phyloP scores from a whole-genome alignment of 1,140 invertebrate species.

The Aleiodes sp. region DNA sequence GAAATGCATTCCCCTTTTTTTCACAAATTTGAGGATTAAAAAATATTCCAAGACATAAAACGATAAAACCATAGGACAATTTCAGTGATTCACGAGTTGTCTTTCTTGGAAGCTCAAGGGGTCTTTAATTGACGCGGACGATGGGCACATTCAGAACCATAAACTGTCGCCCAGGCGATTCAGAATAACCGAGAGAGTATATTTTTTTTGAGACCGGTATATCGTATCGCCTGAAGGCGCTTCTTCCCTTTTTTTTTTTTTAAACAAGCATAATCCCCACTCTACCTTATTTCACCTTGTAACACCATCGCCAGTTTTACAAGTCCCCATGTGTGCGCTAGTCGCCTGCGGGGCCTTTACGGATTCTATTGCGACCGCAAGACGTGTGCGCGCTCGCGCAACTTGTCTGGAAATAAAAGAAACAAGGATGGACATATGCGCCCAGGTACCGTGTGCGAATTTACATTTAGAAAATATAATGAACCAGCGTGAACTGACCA shows the following conservation, averaged over 20 bases:
- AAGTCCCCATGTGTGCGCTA: conserved; percentile 26
- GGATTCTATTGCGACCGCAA: not conserved
- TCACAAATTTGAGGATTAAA: too few relatives aligned
- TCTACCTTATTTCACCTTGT: not conserved
- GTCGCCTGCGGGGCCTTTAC: conserved; percentile 29
- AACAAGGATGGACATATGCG: conserved; percentile 40
- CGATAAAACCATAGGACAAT: conserved; percentile 20
- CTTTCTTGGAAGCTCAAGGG: conserved; percentile 60
- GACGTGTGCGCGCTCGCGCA: not conserved
- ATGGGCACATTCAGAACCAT: conserved; percentile 53
- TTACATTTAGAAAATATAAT: conserved; percentile 69
- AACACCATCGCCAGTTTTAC: conserved; percentile 28
- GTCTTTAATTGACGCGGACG: conserved; percentile 59
- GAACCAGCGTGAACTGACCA: conserved; percentile 66
- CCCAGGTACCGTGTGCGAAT: conserved; percentile 60
- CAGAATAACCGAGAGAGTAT: conserved; percentile 56
- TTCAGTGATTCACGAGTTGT: conserved; percentile 36
- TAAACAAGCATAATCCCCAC: not conserved
- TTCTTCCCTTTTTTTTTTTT: conserved; percentile 17
- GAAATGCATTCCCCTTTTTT: too few relatives aligned
- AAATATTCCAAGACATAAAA: not conserved
- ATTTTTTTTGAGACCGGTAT: conserved; percentile 45
- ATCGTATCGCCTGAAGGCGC: conserved; percentile 19
- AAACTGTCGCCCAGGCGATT: conserved; percentile 66
- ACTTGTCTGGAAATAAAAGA: conserved; percentile 27